phyloP scores from a whole-genome alignment of 2,797 vertebrate genomes.

The Pseudotriccus pelzelni region DNA sequence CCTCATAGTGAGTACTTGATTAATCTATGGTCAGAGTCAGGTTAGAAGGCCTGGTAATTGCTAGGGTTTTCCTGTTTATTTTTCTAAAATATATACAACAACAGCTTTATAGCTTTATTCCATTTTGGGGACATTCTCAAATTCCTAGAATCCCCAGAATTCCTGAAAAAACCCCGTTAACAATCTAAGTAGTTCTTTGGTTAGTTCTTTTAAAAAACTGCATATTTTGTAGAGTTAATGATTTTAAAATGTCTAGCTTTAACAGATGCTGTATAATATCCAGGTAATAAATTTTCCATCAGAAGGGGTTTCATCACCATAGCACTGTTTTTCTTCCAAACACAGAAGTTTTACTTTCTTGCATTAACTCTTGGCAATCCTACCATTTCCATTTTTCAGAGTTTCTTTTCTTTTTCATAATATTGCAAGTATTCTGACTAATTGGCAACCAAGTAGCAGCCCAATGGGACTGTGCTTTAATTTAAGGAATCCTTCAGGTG shows the following conservation, averaged over 20 bases:
- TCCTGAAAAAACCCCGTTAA: neutral
- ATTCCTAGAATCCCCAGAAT: neutral
- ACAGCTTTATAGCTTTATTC: neutral
- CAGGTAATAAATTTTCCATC: neutral
- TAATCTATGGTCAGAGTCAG: neutral
- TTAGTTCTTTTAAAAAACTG: neutral
- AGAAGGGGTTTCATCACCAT: neutral
- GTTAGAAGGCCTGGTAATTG: neutral
- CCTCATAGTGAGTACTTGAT: neutral
- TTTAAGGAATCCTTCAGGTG: neutral
- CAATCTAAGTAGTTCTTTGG: neutral
- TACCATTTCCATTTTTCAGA: neutral
- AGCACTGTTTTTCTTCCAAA: neutral
- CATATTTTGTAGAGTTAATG: neutral
- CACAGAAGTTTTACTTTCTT: neutral
- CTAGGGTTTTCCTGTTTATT: neutral
- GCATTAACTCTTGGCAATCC: neutral
- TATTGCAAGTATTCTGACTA: neutral
- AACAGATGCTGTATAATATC: neutral
- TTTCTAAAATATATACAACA: neutral
- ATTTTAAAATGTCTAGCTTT: neutral
- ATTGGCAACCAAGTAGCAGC: fast-evolving
- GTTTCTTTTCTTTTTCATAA: neutral
- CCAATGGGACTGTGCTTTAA: neutral
- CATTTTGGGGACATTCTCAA: neutral